Percentiles rank a stretch among this genome's conserved stretches.
These are phyloP conservation scores for Acleris emargana DNA, from an alignment of 2,888 invertebrate genomes.

Conservation along the genomic window DNA sequence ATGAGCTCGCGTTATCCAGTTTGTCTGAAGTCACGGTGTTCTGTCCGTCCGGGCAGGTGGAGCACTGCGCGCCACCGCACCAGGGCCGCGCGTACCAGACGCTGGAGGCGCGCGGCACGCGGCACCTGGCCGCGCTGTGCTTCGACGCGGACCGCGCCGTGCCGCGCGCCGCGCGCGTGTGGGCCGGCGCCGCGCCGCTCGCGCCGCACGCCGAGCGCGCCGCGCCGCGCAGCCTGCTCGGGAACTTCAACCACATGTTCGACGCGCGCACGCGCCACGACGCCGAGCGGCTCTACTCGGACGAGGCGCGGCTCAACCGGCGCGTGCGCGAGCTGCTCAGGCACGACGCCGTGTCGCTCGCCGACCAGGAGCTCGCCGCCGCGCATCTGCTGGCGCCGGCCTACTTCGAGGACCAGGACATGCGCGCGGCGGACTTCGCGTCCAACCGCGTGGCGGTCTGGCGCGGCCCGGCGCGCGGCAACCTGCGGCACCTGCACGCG, in stretches of 20 bases:
- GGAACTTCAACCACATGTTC: slow-evolving; percentile 79
- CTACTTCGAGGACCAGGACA: slow-evolving; percentile 69
- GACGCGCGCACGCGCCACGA: slow-evolving; percentile 64
- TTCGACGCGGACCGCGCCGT: slow-evolving; percentile 66
- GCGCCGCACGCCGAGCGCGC: slow-evolving; percentile 55
- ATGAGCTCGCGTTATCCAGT: background rate
- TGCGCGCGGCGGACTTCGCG: slow-evolving; percentile 64
- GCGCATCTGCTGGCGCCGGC: slow-evolving; percentile 54
- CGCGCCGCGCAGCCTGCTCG: slow-evolving; percentile 68
- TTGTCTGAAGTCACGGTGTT: no score
- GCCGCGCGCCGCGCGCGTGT: slow-evolving; percentile 49
- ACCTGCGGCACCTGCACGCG: slow-evolving; percentile 63
- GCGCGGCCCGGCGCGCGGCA: slow-evolving; percentile 67
- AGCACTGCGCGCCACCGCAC: slow-evolving; percentile 60
- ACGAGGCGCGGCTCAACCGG: slow-evolving; percentile 60
- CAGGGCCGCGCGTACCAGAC: slow-evolving; percentile 72
- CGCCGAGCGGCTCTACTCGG: slow-evolving; percentile 68
- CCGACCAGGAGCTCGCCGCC: slow-evolving; percentile 61
- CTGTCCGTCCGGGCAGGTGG: slow-evolving; percentile 52
- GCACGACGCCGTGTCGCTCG: slow-evolving; percentile 61
- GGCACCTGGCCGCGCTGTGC: slow-evolving; percentile 69
- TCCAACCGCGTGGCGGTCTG: slow-evolving; percentile 69
- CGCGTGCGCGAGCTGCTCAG: slow-evolving; percentile 63
- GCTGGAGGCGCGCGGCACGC: slow-evolving; percentile 44
- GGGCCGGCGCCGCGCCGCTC: slow-evolving; percentile 48